Conservation (phyloP, 2,888 invertebrate species). For the Ectemnius cavifrons region DNA sequence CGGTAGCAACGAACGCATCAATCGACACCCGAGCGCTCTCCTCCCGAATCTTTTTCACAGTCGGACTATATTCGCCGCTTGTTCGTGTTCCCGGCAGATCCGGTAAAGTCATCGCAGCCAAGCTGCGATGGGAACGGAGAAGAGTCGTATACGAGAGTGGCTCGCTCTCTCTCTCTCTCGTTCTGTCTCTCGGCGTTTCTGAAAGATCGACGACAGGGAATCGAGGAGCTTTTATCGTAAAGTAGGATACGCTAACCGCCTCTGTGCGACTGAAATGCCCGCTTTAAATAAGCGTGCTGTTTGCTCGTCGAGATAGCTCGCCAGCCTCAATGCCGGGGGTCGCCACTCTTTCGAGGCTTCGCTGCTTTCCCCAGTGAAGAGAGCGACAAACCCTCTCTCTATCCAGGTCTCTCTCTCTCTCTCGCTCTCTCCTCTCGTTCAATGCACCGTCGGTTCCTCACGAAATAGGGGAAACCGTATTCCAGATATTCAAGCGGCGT, state of each 20-base stretch:
- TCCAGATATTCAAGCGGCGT: background rate
- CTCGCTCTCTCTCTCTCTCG: too few relatives aligned
- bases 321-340: slow-evolving; percentile 48
- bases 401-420: background rate
- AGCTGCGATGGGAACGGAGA: background rate
- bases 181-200: background rate
- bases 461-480: too few relatives aligned
- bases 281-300: slow-evolving; percentile 71
- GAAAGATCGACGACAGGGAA: slow-evolving; percentile 13
- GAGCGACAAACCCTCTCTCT: background rate
- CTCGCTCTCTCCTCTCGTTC: background rate
- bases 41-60: background rate
- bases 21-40: slow-evolving; percentile 1
- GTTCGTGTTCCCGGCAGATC: background rate
- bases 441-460: background rate
- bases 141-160: background rate
- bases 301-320: slow-evolving; percentile 63
- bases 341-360: slow-evolving; percentile 31
- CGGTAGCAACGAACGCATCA: background rate
- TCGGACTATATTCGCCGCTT: background rate
- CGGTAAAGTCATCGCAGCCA: background rate
- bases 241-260: slow-evolving; percentile 65
- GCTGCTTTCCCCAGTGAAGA: background rate
- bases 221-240: slow-evolving; percentile 66
- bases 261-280: slow-evolving; percentile 52